phyloP scores from a whole-genome alignment of 2,888 invertebrate species.

The Lampropteryx suffumata region DNA sequence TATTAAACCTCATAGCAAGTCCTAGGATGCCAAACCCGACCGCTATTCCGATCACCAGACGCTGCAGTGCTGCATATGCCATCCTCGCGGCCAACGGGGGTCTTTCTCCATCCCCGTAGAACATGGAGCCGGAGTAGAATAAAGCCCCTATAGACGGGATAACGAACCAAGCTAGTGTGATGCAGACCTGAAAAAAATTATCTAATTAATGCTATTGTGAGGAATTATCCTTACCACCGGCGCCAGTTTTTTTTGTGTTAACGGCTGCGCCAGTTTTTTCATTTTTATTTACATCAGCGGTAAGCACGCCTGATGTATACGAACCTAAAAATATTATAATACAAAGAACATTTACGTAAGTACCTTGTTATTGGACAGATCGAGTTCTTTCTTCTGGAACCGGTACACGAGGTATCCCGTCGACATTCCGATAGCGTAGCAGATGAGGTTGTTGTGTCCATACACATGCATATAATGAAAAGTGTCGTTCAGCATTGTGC shows the following conservation, averaged over 20 bases:
- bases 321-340: too few relatives aligned
- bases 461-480: slow-evolving; percentile 43
- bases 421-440: slow-evolving; percentile 45
- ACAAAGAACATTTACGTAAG: too few relatives aligned
- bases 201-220: too few relatives aligned
- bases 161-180: slow-evolving; percentile 24
- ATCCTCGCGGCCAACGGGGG: slow-evolving; percentile 15
- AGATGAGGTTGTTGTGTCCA: slow-evolving; percentile 47
- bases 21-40: slow-evolving; percentile 22
- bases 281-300: too few relatives aligned
- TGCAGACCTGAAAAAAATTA: slow-evolving; percentile 19
- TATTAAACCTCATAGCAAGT: slow-evolving; percentile 27
- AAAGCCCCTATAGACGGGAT: slow-evolving; percentile 19
- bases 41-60: slow-evolving; percentile 15
- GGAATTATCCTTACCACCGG: background rate
- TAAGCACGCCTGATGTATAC: too few relatives aligned
- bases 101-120: slow-evolving; percentile 29
- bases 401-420: slow-evolving; percentile 34
- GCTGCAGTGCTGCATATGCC: slow-evolving; percentile 26
- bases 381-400: slow-evolving; percentile 26
- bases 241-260: background rate
- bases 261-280: too few relatives aligned
- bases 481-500: slow-evolving; percentile 28
- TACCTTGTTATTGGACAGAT: slow-evolving; percentile 29
- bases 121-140: slow-evolving; percentile 30